Evolutionary conservation across 2,888 invertebrate genomes (phyloP), one percentile per base, ranked within the genome.

Genomic region (Laothoe populi): DNA sequence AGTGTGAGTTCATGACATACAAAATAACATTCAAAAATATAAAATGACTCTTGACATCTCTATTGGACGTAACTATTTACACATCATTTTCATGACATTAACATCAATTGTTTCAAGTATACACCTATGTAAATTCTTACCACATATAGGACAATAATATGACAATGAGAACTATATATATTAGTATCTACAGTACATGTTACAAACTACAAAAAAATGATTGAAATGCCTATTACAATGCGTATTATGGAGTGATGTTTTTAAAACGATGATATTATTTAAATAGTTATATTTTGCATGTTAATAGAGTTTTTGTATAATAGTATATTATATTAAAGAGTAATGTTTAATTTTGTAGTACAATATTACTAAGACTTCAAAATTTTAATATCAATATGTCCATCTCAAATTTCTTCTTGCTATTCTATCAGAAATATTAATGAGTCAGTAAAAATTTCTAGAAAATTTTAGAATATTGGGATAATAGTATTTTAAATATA

Each of bases 51-150:
- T 63, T 40, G 63, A 65, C 74, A 73, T 69, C 67, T 63, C 77
- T 83, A 84, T 73, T 83, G 84, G 86, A 84, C 82, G 71, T 75
- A 73, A 73, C 72, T 80, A 80, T 77, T 70, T 78, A 81, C 71
- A 74, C 67, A 73, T 62, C 13, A 53, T 60, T 45, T 48, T 61
- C 19, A 64, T 65, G 62, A 61, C 63, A 57, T 38, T 67, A 65
- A 69, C 63, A 61, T 26, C 40, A 53, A 49, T 38, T 16, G 16
- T 49, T 60, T 49, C 69, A 69, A 59, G 62, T 63, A 63, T 44
- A 67, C 57, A 65, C 60, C 31, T 53, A 60, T 24, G 23, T 45
- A 59, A 21, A 31, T 60, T 24, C 42, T 26, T 58, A 58, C 42
- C 24, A 58, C 23, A 58, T 31, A 35, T 31, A 53, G 19, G 53